Base-by-base conservation (phyloP, 2,888 invertebrate species). In the Temnothorax unifasciatus region DNA sequence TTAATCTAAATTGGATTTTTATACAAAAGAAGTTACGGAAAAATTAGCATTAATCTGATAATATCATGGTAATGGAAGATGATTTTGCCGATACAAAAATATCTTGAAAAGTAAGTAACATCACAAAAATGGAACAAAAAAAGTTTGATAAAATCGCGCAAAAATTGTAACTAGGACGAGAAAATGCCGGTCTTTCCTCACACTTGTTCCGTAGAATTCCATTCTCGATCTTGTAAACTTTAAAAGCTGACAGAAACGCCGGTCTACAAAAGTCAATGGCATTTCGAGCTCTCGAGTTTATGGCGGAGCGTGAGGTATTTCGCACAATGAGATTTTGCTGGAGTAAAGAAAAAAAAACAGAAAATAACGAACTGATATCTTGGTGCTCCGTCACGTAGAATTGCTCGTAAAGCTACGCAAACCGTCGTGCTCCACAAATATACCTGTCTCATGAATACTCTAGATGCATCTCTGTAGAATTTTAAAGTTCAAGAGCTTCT, bases 191-290 rank as follows among this genome's bases (percentile, higher is more conserved):
- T 0, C 13, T 76, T 52, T 52, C 44, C 41, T 41, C 52, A 6
- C 34, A 5, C 68, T 29, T 54, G 3, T 54, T 29, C 13, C n/a
- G 9, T 13, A n/a, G 41, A 57, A 57, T 57, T 77, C 77, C 44
- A 44, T 68, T 77, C 44, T 41, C 44, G n/a, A 68, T 69, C 54
- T 77, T 68, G 29, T 11, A 9, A 68, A 29, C 21, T 68, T 44
- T 68, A 54, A 68, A 21, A 68, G n/a, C n/a, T 34, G 44, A 57
- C 57, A n/a, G 54, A 44, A 44, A 15, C 15, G 15, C 21, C 8
- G 44, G 15, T 44, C 44, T 59, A 77, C 57, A 83, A 83, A 83
- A 83, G 41, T 77, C 83, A 77, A 83, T 83, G 59, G n/a, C 38
- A 9, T 50, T 47, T 75, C 54, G 54, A 82, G 75, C 44, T 64